phyloP scores from a whole-genome alignment of 1,140 invertebrate species.

The Druon quercuslanigerum region DNA sequence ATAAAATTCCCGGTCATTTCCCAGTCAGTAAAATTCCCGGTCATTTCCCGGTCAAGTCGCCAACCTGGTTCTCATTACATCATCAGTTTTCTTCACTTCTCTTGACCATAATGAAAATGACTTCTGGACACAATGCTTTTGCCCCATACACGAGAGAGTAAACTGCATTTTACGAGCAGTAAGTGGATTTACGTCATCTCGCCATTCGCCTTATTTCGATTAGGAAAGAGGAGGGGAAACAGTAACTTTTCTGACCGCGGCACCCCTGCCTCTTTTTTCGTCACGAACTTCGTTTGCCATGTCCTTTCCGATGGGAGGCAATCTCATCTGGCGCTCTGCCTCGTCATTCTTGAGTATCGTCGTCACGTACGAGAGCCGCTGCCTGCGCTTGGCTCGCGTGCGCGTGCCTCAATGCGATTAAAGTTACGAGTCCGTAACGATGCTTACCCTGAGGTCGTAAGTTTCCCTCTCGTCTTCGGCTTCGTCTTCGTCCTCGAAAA shows the following conservation, averaged over 20 bases:
- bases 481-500: background rate
- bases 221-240: background rate
- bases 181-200: slow-evolving; percentile 17
- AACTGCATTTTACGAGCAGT: background rate
- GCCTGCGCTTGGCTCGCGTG: slow-evolving; percentile 39
- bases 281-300: slow-evolving; percentile 24
- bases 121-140: too few relatives aligned
- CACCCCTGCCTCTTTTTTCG: background rate
- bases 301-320: slow-evolving; percentile 45
- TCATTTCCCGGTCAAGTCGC: too few relatives aligned
- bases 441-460: slow-evolving; percentile 52
- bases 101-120: too few relatives aligned
- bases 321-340: slow-evolving; percentile 57
- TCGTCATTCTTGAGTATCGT: slow-evolving; percentile 57
- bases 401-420: slow-evolving; percentile 60
- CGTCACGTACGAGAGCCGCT: slow-evolving; percentile 55
- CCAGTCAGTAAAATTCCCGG: too few relatives aligned
- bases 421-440: slow-evolving; percentile 61
- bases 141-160: background rate
- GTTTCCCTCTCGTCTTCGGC: slow-evolving; percentile 41
- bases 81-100: background rate
- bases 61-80: too few relatives aligned
- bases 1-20: too few relatives aligned
- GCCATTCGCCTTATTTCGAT: slow-evolving; percentile 10
- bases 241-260: background rate